Conservation (phyloP, 2,797 vertebrate species). For the Emydoidea blandingii region DNA sequence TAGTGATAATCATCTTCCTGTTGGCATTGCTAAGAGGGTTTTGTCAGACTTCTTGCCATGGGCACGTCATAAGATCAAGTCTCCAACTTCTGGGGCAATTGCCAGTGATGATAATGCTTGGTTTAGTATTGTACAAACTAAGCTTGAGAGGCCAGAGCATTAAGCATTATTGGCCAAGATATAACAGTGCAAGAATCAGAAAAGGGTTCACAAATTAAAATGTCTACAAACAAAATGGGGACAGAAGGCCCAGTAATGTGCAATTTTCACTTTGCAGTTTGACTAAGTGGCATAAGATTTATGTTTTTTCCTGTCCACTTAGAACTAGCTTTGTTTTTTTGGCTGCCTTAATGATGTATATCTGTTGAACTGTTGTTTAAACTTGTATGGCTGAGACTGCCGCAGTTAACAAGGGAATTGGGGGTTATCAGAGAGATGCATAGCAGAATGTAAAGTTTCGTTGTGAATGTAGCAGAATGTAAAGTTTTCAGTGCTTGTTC, state of each 20-base stretch:
- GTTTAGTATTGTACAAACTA: neutral
- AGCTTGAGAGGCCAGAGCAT: neutral
- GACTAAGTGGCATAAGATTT: neutral
- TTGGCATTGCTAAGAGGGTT: neutral
- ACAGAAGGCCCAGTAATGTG: neutral
- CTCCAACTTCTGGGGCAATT: neutral
- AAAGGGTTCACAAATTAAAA: neutral
- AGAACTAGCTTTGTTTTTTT: slow-evolving; percentile 13
- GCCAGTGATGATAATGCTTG: neutral
- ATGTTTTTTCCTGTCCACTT: neutral
- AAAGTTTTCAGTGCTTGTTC: neutral
- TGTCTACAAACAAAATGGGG: neutral
- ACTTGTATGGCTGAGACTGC: neutral
- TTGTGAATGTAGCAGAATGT: neutral
- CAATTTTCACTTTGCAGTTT: neutral
- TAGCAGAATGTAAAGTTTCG: neutral
- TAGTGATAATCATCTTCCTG: neutral
- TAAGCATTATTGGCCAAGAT: neutral
- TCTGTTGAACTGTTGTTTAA: neutral
- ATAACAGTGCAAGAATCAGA: neutral
- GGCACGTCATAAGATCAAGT: neutral
- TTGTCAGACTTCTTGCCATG: neutral
- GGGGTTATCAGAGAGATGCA: neutral
- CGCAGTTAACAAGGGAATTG: neutral
- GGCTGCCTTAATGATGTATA: neutral